Base-by-base conservation (phyloP, 2,888 invertebrate species). In the Blastobasis lacticolella region DNA sequence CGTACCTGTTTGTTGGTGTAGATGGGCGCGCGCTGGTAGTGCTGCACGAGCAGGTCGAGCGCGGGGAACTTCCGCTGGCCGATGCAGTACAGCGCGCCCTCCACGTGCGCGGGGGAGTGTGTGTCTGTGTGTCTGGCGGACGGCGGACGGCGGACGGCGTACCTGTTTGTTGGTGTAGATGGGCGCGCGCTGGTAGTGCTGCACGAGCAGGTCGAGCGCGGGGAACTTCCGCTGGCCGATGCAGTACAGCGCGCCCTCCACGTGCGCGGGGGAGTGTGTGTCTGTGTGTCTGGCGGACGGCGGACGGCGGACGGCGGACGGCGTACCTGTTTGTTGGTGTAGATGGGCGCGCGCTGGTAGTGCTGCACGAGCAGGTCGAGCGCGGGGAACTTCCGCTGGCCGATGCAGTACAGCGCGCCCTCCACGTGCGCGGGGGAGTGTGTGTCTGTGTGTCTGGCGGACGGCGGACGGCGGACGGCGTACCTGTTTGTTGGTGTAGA, bases 211-310 rank as follows among this genome's bases (percentile, higher is more conserved):
- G 78, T 99, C 98, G 72, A 99, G 90, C 53, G 96, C 94, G 71
- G 95, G 94, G 89, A 99, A 99, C 88, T 96, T 96, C 77, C 99
- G 95, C 89, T 98, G 98, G 45, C 99, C 99, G 88, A 99, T 99
- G 88, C 97, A 96, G 86, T 97, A 97, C 66, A 96, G 91, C 58
- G 93, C 93, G 64, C 95, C 95, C 78, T 96, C 96, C 59, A 97
- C 97, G 82, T 97, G 97, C 71, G n/a, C n/a, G n/a, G n/a, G n/a
- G n/a, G n/a, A n/a, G n/a, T n/a, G n/a, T n/a, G n/a, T n/a, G n/a
- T n/a, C n/a, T n/a, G n/a, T n/a, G n/a, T n/a, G n/a, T n/a, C n/a
- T n/a, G n/a, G n/a, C n/a, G n/a, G n/a, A n/a, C n/a, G n/a, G n/a
- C n/a, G n/a, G n/a, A n/a, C n/a, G n/a, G n/a, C n/a, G n/a, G n/a